A percentile compares a stretch with the other conserved stretches of the same genome.
phyloP scores from a whole-genome alignment of 1,140 invertebrate genomes.

The Drosophila fuyamai region DNA sequence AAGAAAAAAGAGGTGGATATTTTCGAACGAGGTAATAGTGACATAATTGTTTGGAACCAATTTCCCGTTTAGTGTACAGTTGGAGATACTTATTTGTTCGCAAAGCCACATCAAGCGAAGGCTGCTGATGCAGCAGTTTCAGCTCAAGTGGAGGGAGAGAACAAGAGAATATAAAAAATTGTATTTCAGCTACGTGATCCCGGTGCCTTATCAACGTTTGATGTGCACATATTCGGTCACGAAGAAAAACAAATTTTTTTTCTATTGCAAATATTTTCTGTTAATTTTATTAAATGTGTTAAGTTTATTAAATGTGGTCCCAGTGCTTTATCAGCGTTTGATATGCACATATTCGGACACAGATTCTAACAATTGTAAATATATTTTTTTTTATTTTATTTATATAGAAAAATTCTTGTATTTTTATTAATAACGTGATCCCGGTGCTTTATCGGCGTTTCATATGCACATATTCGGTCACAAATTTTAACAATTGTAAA shows the following conservation, averaged over 20 bases:
- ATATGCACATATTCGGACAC: not conserved
- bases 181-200: not conserved
- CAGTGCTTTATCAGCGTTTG: slow-evolving; percentile 6
- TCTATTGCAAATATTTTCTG: not conserved
- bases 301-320: not conserved
- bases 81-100: not conserved
- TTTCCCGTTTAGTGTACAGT: not conserved
- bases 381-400: no score
- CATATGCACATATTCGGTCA: slow-evolving; percentile 3
- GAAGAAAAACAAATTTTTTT: not conserved
- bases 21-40: not conserved
- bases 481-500: not conserved
- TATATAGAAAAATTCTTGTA: not conserved
- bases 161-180: not conserved
- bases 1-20: not conserved
- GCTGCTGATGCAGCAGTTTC: not conserved
- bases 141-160: not conserved
- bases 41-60: slow-evolving; percentile 1
- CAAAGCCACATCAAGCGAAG: not conserved
- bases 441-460: not conserved
- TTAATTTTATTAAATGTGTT: not conserved
- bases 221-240: slow-evolving; percentile 4
- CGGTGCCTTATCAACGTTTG: slow-evolving; percentile 3
- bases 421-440: not conserved
- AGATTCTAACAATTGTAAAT: not conserved